These are phyloP conservation scores for Cirrhinus mrigala DNA, from an alignment of 2,797 vertebrate genomes.

Conservation along the genomic window DNA sequence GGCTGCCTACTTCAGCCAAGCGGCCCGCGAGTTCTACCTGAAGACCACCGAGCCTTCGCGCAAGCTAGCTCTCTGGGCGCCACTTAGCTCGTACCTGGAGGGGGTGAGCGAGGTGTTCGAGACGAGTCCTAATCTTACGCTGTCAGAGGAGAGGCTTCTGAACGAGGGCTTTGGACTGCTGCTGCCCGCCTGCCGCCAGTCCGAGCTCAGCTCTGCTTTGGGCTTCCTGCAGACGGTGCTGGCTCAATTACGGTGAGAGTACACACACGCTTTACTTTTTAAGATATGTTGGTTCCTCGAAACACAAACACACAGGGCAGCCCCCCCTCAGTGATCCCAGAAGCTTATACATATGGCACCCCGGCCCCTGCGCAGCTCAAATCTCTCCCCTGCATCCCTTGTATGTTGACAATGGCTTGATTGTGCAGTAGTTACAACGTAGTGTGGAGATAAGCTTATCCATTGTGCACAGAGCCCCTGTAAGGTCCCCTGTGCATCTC, in stretches of 20 bases:
- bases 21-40: constrained; percentile 92
- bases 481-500: constrained; percentile 66
- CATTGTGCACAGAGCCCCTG: constrained; percentile 42
- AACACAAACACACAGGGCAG: constrained; percentile 20
- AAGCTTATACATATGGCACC: constrained; percentile 25
- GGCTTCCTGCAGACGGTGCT: constrained; percentile 88
- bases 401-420: constrained; percentile 66
- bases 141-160: constrained; percentile 93
- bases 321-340: background rate
- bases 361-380: constrained; percentile 20
- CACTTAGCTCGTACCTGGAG: constrained; percentile 92
- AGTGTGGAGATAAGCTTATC: constrained; percentile 62
- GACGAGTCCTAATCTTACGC: constrained; percentile 83
- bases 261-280: constrained; percentile 25
- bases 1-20: constrained; percentile 84
- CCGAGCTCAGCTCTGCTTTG: constrained; percentile 87
- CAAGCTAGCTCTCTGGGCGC: constrained; percentile 88
- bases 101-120: constrained; percentile 94
- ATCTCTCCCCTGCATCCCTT: constrained; percentile 52
- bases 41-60: constrained; percentile 86
- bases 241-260: constrained; percentile 89
- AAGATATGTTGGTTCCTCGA: constrained; percentile 10
- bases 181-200: constrained; percentile 88
- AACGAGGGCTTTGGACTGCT: constrained; percentile 93
- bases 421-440: constrained; percentile 65